Conservation (phyloP, 2,113 vertebrate species). For the Epinephelus moara region DNA sequence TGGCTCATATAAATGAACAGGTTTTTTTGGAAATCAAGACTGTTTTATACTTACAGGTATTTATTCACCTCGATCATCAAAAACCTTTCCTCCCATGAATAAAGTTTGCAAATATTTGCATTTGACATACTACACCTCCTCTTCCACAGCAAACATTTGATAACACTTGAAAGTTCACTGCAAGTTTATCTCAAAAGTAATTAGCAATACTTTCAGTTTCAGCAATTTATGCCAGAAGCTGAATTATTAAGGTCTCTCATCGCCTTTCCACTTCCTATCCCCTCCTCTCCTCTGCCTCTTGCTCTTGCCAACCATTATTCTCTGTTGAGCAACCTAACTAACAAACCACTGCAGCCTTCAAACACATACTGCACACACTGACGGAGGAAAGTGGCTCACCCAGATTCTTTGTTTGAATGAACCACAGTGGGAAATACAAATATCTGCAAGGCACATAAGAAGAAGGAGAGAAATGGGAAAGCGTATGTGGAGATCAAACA, state of each 20-base stretch:
- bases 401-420: slow-evolving; percentile 31
- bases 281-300: slow-evolving; percentile 28
- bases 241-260: slow-evolving; percentile 60
- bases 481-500: slow-evolving; percentile 15
- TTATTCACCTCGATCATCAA: background rate
- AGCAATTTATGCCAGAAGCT: slow-evolving; percentile 46
- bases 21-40: background rate
- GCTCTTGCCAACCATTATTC: slow-evolving; percentile 50
- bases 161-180: slow-evolving; percentile 39
- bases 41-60: background rate
- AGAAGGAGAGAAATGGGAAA: background rate
- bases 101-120: slow-evolving; percentile 1
- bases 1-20: background rate
- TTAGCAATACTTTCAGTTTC: slow-evolving; percentile 40
- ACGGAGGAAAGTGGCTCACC: slow-evolving; percentile 30
- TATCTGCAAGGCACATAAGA: slow-evolving; percentile 12
- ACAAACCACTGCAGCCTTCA: slow-evolving; percentile 34
- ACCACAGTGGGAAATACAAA: slow-evolving; percentile 14
- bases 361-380: slow-evolving; percentile 2
- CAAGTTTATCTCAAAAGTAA: slow-evolving; percentile 45
- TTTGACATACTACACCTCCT: background rate
- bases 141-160: background rate
- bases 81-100: background rate
- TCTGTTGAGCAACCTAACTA: slow-evolving; percentile 48
- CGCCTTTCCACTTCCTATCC: slow-evolving; percentile 12